Conservation (phyloP, 2,797 vertebrate species). For the Australoheros facetus region DNA sequence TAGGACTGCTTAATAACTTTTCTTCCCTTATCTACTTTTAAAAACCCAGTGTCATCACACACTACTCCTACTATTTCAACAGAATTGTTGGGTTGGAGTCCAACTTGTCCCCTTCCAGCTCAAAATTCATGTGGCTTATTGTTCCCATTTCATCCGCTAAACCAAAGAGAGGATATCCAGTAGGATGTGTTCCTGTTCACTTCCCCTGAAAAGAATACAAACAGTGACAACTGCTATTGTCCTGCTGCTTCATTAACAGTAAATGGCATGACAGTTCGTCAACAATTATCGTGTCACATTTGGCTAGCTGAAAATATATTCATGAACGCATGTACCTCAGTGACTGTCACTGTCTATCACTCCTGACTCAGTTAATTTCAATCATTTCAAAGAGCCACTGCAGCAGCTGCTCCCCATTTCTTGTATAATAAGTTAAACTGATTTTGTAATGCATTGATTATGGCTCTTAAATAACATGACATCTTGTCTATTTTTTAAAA, state of each 20-base stretch:
- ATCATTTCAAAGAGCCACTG: constrained; percentile 11
- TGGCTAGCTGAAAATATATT: constrained; percentile 37
- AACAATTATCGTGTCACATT: constrained; percentile 47
- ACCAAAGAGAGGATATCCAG: constrained; percentile 78
- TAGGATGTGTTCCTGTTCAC: constrained; percentile 68
- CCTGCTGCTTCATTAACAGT: constrained; percentile 47
- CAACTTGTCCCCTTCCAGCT: constrained; percentile 18
- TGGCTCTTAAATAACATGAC: background rate
- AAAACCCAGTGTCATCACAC: background rate
- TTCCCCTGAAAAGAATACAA: constrained; percentile 60
- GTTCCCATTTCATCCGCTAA: constrained; percentile 52
- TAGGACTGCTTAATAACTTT: background rate
- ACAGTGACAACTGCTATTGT: constrained; percentile 71
- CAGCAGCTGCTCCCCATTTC: constrained; percentile 30
- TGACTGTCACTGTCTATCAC: constrained; percentile 19
- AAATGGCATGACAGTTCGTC: constrained; percentile 53
- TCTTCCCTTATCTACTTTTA: background rate
- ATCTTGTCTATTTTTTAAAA: background rate
- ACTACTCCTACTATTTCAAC: constrained; percentile 4
- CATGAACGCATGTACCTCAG: constrained; percentile 4
- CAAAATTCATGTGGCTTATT: constrained; percentile 39
- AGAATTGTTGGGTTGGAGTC: constrained; percentile 22
- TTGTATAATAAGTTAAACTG: background rate
- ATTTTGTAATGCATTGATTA: background rate
- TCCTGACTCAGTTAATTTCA: constrained; percentile 22